Conservation (phyloP, 2,113 vertebrate species). For the Corythoichthys haematopterus region DNA sequence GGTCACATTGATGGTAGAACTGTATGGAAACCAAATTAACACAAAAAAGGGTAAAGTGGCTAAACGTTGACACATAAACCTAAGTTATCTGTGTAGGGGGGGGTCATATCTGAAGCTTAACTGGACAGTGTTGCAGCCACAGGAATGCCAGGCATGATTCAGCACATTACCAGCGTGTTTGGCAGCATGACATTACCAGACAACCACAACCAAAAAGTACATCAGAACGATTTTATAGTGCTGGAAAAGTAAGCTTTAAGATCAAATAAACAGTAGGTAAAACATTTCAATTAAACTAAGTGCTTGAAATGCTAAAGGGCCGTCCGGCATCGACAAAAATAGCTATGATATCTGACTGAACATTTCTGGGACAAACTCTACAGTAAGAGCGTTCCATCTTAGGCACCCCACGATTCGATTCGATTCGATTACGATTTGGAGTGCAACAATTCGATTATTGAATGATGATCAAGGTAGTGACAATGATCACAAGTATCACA, state of each 20-base stretch:
- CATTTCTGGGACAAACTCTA: no score
- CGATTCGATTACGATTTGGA: no score
- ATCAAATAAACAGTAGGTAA: neutral
- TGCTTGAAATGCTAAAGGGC: no score
- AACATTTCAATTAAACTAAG: no score
- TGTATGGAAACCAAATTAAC: neutral
- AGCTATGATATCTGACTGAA: no score
- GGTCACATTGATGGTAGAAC: neutral
- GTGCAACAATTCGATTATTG: no score
- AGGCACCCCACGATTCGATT: no score
- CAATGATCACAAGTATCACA: no score
- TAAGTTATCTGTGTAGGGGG: neutral
- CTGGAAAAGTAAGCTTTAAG: neutral
- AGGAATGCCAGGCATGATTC: conserved; percentile 66
- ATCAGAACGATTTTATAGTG: conserved; percentile 10
- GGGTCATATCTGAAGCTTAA: conserved; percentile 49
- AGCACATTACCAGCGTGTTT: conserved; percentile 65
- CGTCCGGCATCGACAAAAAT: no score
- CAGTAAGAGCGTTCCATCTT: no score
- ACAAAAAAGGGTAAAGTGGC: neutral
- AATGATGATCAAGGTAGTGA: no score
- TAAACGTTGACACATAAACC: neutral
- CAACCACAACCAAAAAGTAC: conserved; percentile 23
- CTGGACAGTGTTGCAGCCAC: conserved; percentile 55
- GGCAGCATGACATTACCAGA: conserved; percentile 12